phyloP scores from a whole-genome alignment of 2,888 invertebrate genomes.

The Synanthedon andrenaeformis region DNA sequence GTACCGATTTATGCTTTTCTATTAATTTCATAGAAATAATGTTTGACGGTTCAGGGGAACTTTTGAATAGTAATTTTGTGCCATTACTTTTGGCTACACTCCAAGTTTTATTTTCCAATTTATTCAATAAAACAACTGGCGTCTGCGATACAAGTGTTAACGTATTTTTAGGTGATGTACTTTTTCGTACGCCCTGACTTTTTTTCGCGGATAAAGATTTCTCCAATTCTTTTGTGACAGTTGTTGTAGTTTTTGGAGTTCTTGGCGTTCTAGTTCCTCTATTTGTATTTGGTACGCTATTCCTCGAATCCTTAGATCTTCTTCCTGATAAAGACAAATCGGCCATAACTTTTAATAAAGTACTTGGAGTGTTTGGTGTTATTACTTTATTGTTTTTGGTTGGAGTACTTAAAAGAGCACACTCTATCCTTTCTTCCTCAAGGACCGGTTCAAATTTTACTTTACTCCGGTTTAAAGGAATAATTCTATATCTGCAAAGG shows the following conservation, averaged over 20 bases:
- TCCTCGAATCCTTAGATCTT: no score
- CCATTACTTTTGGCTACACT: conserved; percentile 56
- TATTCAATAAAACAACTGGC: no score
- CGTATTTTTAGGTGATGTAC: conserved; percentile 12
- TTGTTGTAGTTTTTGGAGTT: conserved; percentile 48
- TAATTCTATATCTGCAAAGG: conserved; percentile 53
- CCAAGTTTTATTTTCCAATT: conserved; percentile 49
- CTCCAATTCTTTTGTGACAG: conserved; percentile 47
- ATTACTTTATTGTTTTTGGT: conserved; percentile 23
- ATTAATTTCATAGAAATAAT: conserved; percentile 47
- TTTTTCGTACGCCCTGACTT: conserved; percentile 57
- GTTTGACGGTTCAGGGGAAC: conserved; percentile 10
- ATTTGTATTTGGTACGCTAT: no score
- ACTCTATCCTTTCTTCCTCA: conserved; percentile 44
- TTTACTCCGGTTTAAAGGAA: conserved; percentile 46
- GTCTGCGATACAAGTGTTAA: no score
- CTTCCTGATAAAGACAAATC: no score
- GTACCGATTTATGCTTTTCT: conserved; percentile 55
- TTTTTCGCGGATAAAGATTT: conserved; percentile 44
- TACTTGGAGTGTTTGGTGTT: conserved; percentile 49
- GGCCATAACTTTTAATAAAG: conserved; percentile 23
- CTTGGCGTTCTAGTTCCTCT: conserved; percentile 17
- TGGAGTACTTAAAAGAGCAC: conserved; percentile 40
- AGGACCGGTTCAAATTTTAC: conserved; percentile 51
- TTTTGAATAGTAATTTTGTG: conserved; percentile 54